These are phyloP conservation scores for Tromatobia lineatoria DNA, from an alignment of 2,888 invertebrate genomes.

Conservation along the genomic window DNA sequence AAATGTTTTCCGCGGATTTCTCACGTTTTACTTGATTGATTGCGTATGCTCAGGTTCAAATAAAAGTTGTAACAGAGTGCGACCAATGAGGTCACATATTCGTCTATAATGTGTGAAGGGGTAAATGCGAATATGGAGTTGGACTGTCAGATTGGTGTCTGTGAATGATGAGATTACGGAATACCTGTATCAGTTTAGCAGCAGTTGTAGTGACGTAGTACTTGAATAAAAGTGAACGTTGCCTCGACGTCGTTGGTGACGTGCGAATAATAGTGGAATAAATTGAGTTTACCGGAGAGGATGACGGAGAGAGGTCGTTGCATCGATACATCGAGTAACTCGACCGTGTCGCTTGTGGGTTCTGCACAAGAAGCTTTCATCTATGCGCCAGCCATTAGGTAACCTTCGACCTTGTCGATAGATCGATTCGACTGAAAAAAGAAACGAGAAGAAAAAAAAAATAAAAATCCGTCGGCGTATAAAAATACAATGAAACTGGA, in stretches of 20 bases:
- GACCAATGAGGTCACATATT: neutral
- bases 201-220: neutral
- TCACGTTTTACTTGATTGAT: too few species aligned
- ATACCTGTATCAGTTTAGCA: conserved; percentile 22
- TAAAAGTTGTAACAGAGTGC: too few species aligned
- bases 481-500: conserved; percentile 14
- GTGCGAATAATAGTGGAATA: conserved; percentile 21
- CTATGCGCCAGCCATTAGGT: conserved; percentile 41
- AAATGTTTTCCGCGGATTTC: too few species aligned
- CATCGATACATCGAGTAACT: conserved; percentile 41
- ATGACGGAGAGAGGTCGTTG: conserved; percentile 13
- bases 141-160: neutral
- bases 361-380: conserved; percentile 37
- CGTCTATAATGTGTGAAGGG: conserved; percentile 30
- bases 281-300: neutral
- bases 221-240: conserved; percentile 42
- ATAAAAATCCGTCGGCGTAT: neutral
- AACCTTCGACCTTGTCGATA: conserved; percentile 51
- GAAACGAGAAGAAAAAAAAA: conserved; percentile 17
- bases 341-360: neutral
- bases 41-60: too few species aligned
- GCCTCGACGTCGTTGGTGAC: conserved; percentile 39
- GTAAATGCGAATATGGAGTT: neutral
- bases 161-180: neutral
- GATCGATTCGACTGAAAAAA: conserved; percentile 40